These are phyloP conservation scores for Capricornis sumatraensis DNA, from an alignment of 2,113 vertebrate species.

Conservation along the genomic window DNA sequence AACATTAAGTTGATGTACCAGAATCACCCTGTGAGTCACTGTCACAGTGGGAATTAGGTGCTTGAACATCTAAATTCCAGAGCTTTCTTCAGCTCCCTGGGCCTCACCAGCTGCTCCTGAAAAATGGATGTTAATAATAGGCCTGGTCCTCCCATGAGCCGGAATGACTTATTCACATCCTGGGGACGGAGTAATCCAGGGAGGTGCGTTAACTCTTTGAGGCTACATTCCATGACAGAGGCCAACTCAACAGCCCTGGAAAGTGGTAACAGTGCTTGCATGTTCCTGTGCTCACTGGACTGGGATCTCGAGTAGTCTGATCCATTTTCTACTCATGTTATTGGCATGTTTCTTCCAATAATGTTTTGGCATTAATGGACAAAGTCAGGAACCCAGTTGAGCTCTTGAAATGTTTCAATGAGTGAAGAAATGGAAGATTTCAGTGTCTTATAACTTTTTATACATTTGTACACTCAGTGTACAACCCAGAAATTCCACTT, in stretches of 20 bases:
- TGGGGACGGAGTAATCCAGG: background rate
- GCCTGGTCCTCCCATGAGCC: background rate
- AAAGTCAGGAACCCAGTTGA: background rate
- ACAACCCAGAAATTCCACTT: background rate
- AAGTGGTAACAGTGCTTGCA: background rate
- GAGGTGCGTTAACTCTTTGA: background rate
- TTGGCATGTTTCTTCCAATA: background rate
- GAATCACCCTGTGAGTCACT: conserved; percentile 49
- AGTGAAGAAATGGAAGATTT: background rate
- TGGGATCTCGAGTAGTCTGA: background rate
- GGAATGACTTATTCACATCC: conserved; percentile 46
- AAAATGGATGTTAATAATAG: conserved; percentile 56
- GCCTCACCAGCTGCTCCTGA: background rate
- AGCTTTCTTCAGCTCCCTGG: conserved; percentile 41
- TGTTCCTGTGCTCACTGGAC: background rate
- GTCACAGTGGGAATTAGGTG: conserved; percentile 28
- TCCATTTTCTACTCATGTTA: background rate
- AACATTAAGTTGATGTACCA: background rate
- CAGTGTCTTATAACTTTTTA: background rate
- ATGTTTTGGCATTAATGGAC: background rate
- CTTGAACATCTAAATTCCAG: conserved; percentile 39
- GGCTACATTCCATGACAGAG: background rate
- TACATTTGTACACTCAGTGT: background rate
- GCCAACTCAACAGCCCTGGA: background rate
- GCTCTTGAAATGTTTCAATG: background rate